Evolutionary conservation across 2,888 invertebrate species (phyloP).

Genomic region (Cryptocheilus praepositus): DNA sequence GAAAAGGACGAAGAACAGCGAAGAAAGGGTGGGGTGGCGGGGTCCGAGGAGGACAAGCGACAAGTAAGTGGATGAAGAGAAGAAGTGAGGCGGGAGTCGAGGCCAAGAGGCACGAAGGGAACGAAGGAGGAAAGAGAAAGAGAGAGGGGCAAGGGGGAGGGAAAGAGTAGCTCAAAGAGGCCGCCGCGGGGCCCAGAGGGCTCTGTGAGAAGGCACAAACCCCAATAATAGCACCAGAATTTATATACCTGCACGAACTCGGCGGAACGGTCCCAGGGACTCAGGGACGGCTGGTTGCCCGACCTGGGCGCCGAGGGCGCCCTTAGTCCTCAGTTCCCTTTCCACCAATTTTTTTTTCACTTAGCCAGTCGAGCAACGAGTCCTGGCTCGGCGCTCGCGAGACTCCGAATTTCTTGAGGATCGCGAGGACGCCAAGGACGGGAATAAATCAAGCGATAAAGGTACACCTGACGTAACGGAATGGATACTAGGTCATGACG

Average conservation of each 20-base stretch:
- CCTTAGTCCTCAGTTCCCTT: slow-evolving; percentile 10
- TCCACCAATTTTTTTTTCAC: background rate
- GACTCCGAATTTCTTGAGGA: too few relatives aligned
- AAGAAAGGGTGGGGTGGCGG: slow-evolving; percentile 29
- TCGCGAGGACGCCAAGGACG: too few relatives aligned
- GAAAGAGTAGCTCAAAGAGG: slow-evolving; percentile 65
- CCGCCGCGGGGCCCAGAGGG: slow-evolving; percentile 64
- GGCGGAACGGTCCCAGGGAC: slow-evolving; percentile 64
- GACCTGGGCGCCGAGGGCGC: slow-evolving; percentile 28
- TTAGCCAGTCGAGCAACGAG: too few relatives aligned
- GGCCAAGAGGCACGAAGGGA: slow-evolving; percentile 35
- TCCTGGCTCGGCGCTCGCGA: too few relatives aligned
- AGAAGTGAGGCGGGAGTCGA: slow-evolving; percentile 35
- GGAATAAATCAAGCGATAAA: too few relatives aligned
- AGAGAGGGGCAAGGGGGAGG: slow-evolving; percentile 58
- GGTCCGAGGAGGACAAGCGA: slow-evolving; percentile 33
- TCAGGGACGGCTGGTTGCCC: slow-evolving; percentile 53
- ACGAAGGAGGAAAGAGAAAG: slow-evolving; percentile 42
- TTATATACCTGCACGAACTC: slow-evolving; percentile 73
- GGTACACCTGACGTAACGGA: too few relatives aligned
- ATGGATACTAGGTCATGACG: too few relatives aligned
- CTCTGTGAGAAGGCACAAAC: slow-evolving; percentile 70
- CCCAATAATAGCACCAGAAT: slow-evolving; percentile 74
- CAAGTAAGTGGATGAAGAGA: slow-evolving; percentile 28
- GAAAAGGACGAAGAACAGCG: slow-evolving; percentile 6